These are phyloP conservation scores for Cisticola juncidis DNA, from an alignment of 2,113 vertebrate species.

Conservation along the genomic window DNA sequence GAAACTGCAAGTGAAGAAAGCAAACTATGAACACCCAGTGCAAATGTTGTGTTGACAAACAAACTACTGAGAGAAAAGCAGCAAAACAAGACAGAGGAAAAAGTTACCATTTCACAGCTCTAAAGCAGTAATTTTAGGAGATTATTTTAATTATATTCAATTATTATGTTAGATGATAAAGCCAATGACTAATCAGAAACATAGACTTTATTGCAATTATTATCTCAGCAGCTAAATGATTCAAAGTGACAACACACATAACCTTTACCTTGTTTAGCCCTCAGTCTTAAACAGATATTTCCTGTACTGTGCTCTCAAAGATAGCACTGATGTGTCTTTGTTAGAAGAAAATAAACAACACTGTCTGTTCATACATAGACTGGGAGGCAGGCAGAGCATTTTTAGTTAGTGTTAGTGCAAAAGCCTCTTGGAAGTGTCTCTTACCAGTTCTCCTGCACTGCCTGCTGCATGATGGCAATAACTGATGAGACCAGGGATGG, in stretches of 20 bases:
- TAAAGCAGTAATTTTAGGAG: constrained; percentile 15
- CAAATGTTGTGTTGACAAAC: background rate
- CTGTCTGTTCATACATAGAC: constrained; percentile 18
- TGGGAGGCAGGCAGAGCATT: constrained; percentile 50
- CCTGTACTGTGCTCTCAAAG: background rate
- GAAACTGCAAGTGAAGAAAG: constrained; percentile 32
- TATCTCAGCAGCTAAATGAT: constrained; percentile 15
- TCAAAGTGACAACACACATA: background rate
- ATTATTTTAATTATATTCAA: constrained; percentile 27
- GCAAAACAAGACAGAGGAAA: background rate
- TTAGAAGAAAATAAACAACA: constrained; percentile 46
- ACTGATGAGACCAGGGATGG: constrained; percentile 86
- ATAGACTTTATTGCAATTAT: background rate
- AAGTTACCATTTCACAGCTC: background rate
- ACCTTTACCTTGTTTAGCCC: constrained; percentile 22
- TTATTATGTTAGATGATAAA: constrained; percentile 30
- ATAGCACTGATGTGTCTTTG: background rate
- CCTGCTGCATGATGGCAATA: constrained; percentile 86
- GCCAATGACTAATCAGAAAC: background rate
- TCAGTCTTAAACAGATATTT: background rate
- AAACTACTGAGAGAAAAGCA: background rate
- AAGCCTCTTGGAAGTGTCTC: constrained; percentile 69
- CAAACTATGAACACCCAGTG: background rate
- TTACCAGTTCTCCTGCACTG: constrained; percentile 86
- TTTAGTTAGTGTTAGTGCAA: constrained; percentile 65